phyloP scores from a whole-genome alignment of 1,140 invertebrate genomes.

The Aphidius gifuensis region DNA sequence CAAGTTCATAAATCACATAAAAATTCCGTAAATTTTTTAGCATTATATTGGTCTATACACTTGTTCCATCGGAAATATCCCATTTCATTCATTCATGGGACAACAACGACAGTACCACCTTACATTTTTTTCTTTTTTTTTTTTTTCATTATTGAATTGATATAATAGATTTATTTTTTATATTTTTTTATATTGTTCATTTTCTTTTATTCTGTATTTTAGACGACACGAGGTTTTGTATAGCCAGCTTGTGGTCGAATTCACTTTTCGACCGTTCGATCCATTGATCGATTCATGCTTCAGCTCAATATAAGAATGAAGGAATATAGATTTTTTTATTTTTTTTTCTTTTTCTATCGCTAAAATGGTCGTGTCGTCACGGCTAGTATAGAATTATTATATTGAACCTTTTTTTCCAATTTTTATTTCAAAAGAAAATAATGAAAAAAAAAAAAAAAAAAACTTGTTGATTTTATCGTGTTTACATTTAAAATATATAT shows the following conservation, averaged over 20 bases:
- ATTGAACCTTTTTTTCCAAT: no score
- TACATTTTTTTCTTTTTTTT: neutral
- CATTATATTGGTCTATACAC: neutral
- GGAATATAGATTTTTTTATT: no score
- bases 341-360: no score
- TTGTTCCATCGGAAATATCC: conserved; percentile 12
- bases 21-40: conserved; percentile 7
- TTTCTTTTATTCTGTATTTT: no score
- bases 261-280: conserved; percentile 1
- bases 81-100: conserved; percentile 5
- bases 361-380: conserved; percentile 12
- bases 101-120: conserved; percentile 10
- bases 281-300: conserved; percentile 11
- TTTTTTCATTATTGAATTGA: no score
- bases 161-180: no score
- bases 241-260: neutral
- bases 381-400: neutral
- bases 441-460: no score
- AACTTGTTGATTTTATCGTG: conserved; percentile 14
- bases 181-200: no score
- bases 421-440: neutral
- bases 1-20: conserved; percentile 8
- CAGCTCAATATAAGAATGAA: neutral
- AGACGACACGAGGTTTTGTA: no score
- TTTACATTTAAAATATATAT: neutral